phyloP scores from a whole-genome alignment of 1,140 invertebrate species.

The Bombus soroeensis region DNA sequence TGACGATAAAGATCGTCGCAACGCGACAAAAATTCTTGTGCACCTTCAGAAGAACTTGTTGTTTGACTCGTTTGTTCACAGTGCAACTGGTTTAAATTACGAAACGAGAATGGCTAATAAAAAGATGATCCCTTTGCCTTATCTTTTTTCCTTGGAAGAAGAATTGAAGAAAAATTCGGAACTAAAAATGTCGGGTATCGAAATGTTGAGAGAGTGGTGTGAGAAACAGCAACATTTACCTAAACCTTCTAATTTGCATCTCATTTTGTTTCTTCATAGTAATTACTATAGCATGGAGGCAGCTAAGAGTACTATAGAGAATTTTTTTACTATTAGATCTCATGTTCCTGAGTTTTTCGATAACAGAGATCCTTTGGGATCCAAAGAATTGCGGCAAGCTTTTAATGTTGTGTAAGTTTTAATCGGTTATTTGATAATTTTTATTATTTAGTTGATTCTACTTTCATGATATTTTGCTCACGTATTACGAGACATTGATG shows the following conservation, averaged over 20 bases:
- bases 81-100: neutral
- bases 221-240: conserved; percentile 86
- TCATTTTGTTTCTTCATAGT: conserved; percentile 85
- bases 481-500: neutral
- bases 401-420: conserved; percentile 81
- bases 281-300: conserved; percentile 84
- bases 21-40: neutral
- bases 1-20: neutral
- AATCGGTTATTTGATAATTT: neutral
- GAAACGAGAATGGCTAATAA: neutral
- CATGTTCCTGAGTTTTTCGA: conserved; percentile 84
- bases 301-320: conserved; percentile 85
- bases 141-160: conserved; percentile 75
- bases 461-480: neutral
- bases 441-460: neutral
- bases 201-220: conserved; percentile 85
- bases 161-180: conserved; percentile 84
- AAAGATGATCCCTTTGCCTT: conserved; percentile 23
- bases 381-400: conserved; percentile 73
- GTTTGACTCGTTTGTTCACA: neutral
- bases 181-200: conserved; percentile 83
- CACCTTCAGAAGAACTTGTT: neutral
- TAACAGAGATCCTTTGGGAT: conserved; percentile 81
- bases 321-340: conserved; percentile 85
- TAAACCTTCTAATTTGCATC: conserved; percentile 81